These are phyloP conservation scores for fruit fly (Drosophila melanogaster) DNA, from an alignment of 1,140 invertebrate genomes.

Conservation along the genomic window Release_6_plus_ISO1_MT NT_033777.3:18648001-18648500, in stretches of 20 bases:
- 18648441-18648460: background rate
- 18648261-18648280: conserved; percentile 23
- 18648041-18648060: conserved; percentile 86
- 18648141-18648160: conserved; percentile 88
- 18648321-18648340: conserved; percentile 60
- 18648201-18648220: conserved; percentile 87
- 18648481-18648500: background rate
- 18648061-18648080: conserved; percentile 87
- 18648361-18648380: conserved; percentile 26
- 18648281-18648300: conserved; percentile 60
- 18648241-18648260: conserved; percentile 85
- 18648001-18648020: conserved; percentile 44
- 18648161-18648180: conserved; percentile 86
- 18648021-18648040: conserved; percentile 84
- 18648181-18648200: conserved; percentile 86
- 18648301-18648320: conserved; percentile 50
- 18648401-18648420: conserved; percentile 59
- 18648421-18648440: conserved; percentile 20
- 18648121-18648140: conserved; percentile 79
- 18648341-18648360: background rate
- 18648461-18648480: background rate
- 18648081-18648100: conserved; percentile 88
- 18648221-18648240: conserved; percentile 85
- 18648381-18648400: conserved; percentile 41
- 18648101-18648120: conserved; percentile 79